These are phyloP conservation scores for Climacteris rufus DNA, from an alignment of 2,113 vertebrate genomes.

Conservation along the genomic window DNA sequence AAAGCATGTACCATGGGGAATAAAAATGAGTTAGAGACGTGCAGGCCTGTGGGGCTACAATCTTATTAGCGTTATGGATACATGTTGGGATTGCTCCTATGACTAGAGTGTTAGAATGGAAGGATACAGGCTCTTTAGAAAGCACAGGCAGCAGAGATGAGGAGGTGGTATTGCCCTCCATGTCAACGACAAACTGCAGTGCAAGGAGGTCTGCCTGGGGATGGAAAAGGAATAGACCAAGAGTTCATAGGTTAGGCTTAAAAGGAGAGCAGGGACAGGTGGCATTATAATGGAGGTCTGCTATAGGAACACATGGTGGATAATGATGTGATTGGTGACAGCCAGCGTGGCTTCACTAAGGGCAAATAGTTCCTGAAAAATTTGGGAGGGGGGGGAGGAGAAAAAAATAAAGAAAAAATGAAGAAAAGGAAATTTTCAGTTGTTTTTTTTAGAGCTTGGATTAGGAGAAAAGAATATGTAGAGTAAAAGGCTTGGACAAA, in stretches of 20 bases:
- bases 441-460: background rate
- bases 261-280: background rate
- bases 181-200: background rate
- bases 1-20: background rate
- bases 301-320: background rate
- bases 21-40: background rate
- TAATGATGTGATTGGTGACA: background rate
- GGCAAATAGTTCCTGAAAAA: background rate
- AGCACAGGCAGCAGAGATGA: background rate
- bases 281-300: background rate
- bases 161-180: background rate
- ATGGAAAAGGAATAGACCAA: background rate
- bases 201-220: background rate
- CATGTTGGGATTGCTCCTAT: background rate
- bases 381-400: no score
- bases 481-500: background rate
- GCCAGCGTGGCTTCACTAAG: background rate
- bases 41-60: background rate
- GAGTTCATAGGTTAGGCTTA: background rate
- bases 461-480: background rate
- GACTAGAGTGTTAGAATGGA: background rate
- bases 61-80: fast-evolving
- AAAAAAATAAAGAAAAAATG: no score
- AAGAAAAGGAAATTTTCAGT: fast-evolving
- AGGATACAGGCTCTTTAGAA: background rate